Percentiles rank a stretch among this genome's conserved stretches.
Conservation (phyloP, 2,888 invertebrate species). For the Synergus japonicus region DNA sequence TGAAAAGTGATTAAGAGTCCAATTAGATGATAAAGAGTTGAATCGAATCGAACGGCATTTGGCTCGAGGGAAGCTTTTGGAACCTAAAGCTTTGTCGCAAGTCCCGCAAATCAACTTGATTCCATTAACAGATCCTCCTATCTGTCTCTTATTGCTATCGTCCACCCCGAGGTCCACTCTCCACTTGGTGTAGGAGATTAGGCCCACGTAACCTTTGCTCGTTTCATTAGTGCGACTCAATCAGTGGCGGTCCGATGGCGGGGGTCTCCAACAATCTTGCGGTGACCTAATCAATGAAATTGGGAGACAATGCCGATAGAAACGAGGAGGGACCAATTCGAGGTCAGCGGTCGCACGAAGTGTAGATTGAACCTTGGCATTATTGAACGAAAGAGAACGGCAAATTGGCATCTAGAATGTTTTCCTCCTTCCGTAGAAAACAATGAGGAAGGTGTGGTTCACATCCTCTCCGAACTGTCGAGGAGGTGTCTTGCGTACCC, state of each 20-base stretch:
- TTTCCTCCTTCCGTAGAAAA: slow-evolving; percentile 58
- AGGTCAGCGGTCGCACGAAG: slow-evolving; percentile 54
- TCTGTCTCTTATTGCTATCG: slow-evolving; percentile 20
- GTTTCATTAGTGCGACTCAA: slow-evolving; percentile 75
- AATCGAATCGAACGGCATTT: not conserved
- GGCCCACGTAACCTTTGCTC: slow-evolving; percentile 66
- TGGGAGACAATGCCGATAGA: slow-evolving; percentile 73
- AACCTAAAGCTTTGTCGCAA: not conserved
- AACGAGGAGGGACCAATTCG: slow-evolving; percentile 56
- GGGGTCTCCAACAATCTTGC: slow-evolving; percentile 47
- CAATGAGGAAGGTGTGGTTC: slow-evolving; percentile 71
- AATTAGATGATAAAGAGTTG: not conserved
- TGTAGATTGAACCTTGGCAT: slow-evolving; percentile 65
- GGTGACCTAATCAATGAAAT: slow-evolving; percentile 74
- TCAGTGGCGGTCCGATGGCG: slow-evolving; percentile 61
- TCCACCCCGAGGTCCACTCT: slow-evolving; percentile 23
- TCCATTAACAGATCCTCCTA: not conserved
- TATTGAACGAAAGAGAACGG: slow-evolving; percentile 48
- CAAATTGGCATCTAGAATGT: slow-evolving; percentile 59
- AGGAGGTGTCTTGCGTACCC: slow-evolving; percentile 59
- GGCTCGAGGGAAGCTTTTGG: not conserved
- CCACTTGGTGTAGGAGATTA: slow-evolving; percentile 67
- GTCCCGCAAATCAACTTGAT: slow-evolving; percentile 3
- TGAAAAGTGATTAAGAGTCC: slow-evolving; percentile 9
- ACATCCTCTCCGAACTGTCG: slow-evolving; percentile 56